phyloP scores from a whole-genome alignment of 2,888 invertebrate genomes.

The Quadroppia sp. region DNA sequence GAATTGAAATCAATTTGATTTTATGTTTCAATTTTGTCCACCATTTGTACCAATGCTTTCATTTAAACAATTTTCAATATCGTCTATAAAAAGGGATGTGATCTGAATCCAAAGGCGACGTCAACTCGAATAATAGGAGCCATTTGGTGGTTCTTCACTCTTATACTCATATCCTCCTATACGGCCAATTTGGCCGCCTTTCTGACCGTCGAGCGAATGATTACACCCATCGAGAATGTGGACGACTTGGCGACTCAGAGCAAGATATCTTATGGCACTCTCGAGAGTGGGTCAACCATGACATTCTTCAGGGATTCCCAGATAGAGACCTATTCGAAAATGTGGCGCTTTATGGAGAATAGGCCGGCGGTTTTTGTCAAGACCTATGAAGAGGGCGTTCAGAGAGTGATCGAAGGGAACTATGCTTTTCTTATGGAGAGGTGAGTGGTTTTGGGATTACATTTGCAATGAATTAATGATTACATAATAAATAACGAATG shows the following conservation, averaged over 20 bases:
- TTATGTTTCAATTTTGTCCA: background rate
- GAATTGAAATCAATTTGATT: background rate
- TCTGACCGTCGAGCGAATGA: conserved; percentile 91
- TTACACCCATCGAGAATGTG: conserved; percentile 89
- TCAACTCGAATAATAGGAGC: conserved; percentile 88
- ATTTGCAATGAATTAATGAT: background rate
- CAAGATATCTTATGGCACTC: conserved; percentile 85
- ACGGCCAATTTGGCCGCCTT: conserved; percentile 97
- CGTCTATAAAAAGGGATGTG: conserved; percentile 63
- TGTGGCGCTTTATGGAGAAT: conserved; percentile 66
- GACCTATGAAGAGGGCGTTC: conserved; percentile 85
- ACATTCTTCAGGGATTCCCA: conserved; percentile 72
- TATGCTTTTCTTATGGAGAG: conserved; percentile 94
- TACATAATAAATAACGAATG: background rate
- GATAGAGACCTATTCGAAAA: conserved; percentile 58
- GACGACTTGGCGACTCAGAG: conserved; percentile 91
- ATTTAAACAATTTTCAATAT: background rate
- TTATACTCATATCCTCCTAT: conserved; percentile 96
- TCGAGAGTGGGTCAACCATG: conserved; percentile 91
- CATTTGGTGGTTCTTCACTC: conserved; percentile 99
- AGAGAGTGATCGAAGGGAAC: conserved; percentile 75
- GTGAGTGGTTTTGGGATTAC: background rate
- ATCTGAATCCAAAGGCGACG: conserved; percentile 68
- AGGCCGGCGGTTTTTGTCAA: conserved; percentile 77
- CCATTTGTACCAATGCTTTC: background rate